These are phyloP conservation scores for Sula dactylatra DNA, from an alignment of 2,113 vertebrate species.

Conservation along the genomic window DNA sequence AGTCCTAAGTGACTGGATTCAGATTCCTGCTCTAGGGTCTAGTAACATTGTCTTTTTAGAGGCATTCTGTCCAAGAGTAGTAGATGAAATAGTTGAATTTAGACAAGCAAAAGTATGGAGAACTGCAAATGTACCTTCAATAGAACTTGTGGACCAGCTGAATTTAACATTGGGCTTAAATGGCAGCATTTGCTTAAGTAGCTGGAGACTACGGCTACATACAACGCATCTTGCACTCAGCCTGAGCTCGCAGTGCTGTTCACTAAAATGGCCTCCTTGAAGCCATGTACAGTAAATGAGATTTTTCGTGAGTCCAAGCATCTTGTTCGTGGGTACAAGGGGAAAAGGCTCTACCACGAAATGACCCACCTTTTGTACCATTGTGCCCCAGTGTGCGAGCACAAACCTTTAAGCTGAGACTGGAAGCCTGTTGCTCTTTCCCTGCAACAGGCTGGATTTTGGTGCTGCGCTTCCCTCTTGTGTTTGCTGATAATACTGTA, in stretches of 20 bases:
- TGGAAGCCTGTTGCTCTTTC: neutral
- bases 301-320: neutral
- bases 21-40: neutral
- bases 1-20: neutral
- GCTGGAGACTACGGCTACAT: neutral
- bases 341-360: neutral
- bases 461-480: conserved; percentile 67
- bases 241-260: neutral
- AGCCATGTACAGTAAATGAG: neutral
- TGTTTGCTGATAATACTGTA: conserved; percentile 24
- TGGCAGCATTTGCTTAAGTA: neutral
- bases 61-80: neutral
- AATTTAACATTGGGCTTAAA: neutral
- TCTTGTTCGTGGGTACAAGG: rapidly evolving
- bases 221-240: rapidly evolving
- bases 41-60: neutral
- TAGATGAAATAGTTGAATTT: neutral
- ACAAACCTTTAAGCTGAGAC: rapidly evolving
- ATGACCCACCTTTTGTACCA: rapidly evolving
- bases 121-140: neutral
- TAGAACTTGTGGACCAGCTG: neutral
- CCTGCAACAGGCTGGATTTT: neutral
- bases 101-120: neutral
- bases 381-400: neutral
- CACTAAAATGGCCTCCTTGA: neutral